These are phyloP conservation scores for Hestina assimilis DNA, from an alignment of 1,140 invertebrate species.

Conservation along the genomic window DNA sequence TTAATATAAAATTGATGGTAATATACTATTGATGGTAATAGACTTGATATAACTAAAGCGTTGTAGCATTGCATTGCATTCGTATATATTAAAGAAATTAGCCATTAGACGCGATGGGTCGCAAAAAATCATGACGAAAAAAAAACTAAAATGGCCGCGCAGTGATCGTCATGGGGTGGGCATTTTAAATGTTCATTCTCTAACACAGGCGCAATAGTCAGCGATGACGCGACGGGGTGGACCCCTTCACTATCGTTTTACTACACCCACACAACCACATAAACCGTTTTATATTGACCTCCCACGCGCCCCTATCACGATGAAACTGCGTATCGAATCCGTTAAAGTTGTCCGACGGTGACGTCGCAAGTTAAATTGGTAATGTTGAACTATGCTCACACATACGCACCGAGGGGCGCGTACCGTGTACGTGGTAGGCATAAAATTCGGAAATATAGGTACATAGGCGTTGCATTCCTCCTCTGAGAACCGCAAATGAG, in stretches of 20 bases:
- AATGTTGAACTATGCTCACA: conserved; percentile 53
- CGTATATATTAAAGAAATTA: conserved; percentile 16
- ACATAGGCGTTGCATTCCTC: conserved; percentile 59
- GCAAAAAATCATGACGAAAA: conserved; percentile 53
- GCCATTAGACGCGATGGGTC: conserved; percentile 18
- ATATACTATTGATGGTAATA: neutral
- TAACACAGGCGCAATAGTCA: conserved; percentile 74
- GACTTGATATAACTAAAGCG: neutral
- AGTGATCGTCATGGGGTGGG: conserved; percentile 71
- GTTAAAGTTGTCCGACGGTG: conserved; percentile 33
- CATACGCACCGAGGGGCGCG: conserved; percentile 31
- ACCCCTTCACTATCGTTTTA: conserved; percentile 64
- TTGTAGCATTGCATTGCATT: neutral
- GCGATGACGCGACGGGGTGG: conserved; percentile 67
- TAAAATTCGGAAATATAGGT: conserved; percentile 74
- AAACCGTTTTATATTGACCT: conserved; percentile 34
- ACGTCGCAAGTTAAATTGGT: conserved; percentile 48
- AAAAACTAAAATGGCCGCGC: conserved; percentile 66
- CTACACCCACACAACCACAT: conserved; percentile 53
- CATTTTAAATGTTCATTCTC: conserved; percentile 75
- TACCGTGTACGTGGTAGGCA: conserved; percentile 57
- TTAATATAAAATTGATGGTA: neutral
- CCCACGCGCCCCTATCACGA: conserved; percentile 23
- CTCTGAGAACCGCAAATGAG: conserved; percentile 68
- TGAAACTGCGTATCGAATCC: conserved; percentile 21